Conservation (phyloP, 2,113 vertebrate species). For the Podocnemis expansa region DNA sequence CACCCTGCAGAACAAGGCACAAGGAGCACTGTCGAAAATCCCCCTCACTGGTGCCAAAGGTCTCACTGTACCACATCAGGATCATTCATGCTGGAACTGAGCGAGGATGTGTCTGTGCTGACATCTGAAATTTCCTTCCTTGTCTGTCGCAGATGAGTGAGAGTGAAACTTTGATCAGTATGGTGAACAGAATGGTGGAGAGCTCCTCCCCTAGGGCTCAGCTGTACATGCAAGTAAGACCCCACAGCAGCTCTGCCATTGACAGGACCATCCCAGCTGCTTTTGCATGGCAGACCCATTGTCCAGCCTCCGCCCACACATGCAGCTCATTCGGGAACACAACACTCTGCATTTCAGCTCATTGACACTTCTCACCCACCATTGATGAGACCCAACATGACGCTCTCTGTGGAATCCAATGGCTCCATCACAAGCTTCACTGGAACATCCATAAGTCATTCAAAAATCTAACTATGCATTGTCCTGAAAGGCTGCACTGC, state of each 20-base stretch:
- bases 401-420: neutral
- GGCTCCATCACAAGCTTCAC: constrained; percentile 60
- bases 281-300: constrained; percentile 63
- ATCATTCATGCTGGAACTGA: neutral
- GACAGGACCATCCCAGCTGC: constrained; percentile 28
- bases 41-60: neutral
- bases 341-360: constrained; percentile 46
- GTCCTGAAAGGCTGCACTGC: neutral
- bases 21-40: neutral
- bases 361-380: neutral
- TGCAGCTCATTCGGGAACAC: constrained; percentile 29
- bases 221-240: constrained; percentile 91
- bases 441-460: constrained; percentile 52
- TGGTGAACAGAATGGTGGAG: constrained; percentile 90
- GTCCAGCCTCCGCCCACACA: neutral
- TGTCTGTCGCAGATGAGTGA: constrained; percentile 85
- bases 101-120: constrained; percentile 11
- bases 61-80: neutral
- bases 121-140: constrained; percentile 79
- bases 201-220: constrained; percentile 87
- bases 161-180: constrained; percentile 88
- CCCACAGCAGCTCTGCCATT: constrained; percentile 64
- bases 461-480: neutral
- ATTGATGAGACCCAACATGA: neutral
- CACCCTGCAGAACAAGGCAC: neutral